Evolutionary conservation across 2,113 vertebrate species (phyloP).

Genomic region (Megaleporinus macrocephalus): DNA sequence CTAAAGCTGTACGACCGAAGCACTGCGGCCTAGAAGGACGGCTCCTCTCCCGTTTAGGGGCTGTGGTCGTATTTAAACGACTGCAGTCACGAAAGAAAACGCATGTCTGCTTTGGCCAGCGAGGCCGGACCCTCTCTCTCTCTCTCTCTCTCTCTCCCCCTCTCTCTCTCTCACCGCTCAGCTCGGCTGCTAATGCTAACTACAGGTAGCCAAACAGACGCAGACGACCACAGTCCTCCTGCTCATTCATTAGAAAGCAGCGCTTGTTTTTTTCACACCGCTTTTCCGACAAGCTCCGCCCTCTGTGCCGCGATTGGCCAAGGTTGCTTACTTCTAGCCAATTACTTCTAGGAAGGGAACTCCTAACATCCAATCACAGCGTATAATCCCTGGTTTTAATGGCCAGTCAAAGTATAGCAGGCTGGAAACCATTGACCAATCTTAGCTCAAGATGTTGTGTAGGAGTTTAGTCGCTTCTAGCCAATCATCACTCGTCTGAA

Average conservation of each 20-base stretch:
- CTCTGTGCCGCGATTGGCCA: background rate
- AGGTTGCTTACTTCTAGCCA: background rate
- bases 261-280: background rate
- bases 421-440: no score
- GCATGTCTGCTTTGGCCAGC: conserved; percentile 3
- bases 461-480: no score
- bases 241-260: conserved; percentile 31
- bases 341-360: background rate
- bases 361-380: no score
- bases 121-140: background rate
- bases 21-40: background rate
- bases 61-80: background rate
- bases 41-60: background rate
- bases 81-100: background rate
- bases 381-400: no score
- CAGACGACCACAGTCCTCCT: background rate
- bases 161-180: background rate
- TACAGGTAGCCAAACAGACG: conserved; percentile 34
- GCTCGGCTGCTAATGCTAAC: conserved; percentile 15
- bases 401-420: no score
- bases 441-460: no score
- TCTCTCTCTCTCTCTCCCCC: no score
- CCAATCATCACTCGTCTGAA: no score
- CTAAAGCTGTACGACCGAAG: conserved; percentile 34
- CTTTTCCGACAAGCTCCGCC: background rate